Evolutionary conservation across 1,140 invertebrate species (phyloP).

Genomic region (Lordiphosa clarofinis): DNA sequence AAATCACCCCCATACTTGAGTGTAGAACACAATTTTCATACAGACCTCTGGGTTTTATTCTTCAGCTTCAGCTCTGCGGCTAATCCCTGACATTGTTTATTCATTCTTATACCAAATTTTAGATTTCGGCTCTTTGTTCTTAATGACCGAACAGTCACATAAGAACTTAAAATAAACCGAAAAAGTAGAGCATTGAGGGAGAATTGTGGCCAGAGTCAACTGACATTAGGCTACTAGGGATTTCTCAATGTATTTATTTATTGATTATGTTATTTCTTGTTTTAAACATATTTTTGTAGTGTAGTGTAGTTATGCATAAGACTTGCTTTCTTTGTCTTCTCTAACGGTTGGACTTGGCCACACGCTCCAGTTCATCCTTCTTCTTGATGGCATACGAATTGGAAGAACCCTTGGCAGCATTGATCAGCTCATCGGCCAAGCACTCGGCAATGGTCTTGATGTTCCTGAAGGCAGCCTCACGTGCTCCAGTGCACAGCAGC

Average conservation of each 20-base stretch:
- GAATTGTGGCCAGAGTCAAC: too few relatives aligned
- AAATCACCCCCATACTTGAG: too few relatives aligned
- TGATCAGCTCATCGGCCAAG: constrained; percentile 99
- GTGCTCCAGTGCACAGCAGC: constrained; percentile 98
- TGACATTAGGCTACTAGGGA: too few relatives aligned
- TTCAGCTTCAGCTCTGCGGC: too few relatives aligned
- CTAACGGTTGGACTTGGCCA: constrained; percentile 99
- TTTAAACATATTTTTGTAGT: constrained; percentile 39
- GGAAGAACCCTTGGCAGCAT: constrained; percentile 99
- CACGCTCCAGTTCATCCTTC: constrained; percentile 99
- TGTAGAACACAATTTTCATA: too few relatives aligned
- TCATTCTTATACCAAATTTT: too few relatives aligned
- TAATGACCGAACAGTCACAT: too few relatives aligned
- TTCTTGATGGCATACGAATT: constrained; percentile 99
- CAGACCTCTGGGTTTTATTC: too few relatives aligned
- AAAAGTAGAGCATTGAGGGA: too few relatives aligned
- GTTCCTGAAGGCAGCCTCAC: constrained; percentile 99
- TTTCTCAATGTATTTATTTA: neutral
- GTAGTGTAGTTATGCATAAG: constrained; percentile 35
- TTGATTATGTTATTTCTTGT: constrained; percentile 8
- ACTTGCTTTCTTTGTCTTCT: constrained; percentile 34
- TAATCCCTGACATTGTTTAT: too few relatives aligned
- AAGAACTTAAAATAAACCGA: too few relatives aligned
- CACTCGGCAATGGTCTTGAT: constrained; percentile 99
- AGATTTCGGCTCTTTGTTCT: too few relatives aligned